A percentile compares a stretch with the other conserved stretches of the same genome.
Conservation (phyloP, 2,113 vertebrate genomes). For the Apteryx mantelli region DNA sequence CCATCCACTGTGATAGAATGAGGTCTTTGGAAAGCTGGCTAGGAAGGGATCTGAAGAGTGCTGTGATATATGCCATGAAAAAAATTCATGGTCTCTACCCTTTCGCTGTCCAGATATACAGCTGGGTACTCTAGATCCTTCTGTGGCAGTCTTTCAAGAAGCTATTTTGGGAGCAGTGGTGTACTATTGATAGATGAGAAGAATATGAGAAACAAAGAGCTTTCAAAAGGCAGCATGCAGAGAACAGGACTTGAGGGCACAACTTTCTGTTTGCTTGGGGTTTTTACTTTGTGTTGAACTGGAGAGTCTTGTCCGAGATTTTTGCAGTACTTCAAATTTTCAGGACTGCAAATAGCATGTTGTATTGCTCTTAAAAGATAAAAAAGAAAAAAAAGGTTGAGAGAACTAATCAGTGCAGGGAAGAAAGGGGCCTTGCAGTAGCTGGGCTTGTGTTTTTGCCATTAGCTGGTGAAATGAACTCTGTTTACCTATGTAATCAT, state of each 20-base stretch:
- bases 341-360: not conserved
- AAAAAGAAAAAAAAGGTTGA: not conserved
- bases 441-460: not conserved
- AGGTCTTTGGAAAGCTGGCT: not conserved
- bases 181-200: not conserved
- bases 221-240: not conserved
- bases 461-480: not conserved
- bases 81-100: not conserved
- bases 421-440: not conserved
- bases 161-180: not conserved
- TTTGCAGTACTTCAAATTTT: slow-evolving; percentile 23
- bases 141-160: slow-evolving; percentile 3
- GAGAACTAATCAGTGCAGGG: not conserved
- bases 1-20: not conserved
- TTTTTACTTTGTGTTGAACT: slow-evolving; percentile 4
- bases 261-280: not conserved
- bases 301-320: not conserved
- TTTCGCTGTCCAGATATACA: not conserved
- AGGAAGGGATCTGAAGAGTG: not conserved
- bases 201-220: not conserved
- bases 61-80: not conserved
- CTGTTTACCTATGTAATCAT: not conserved
- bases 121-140: not conserved
- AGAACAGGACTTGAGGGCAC: not conserved
- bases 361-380: slow-evolving; percentile 12